Base-by-base conservation (phyloP, 2,888 invertebrate genomes). In the Drosophila ustulata region DNA sequence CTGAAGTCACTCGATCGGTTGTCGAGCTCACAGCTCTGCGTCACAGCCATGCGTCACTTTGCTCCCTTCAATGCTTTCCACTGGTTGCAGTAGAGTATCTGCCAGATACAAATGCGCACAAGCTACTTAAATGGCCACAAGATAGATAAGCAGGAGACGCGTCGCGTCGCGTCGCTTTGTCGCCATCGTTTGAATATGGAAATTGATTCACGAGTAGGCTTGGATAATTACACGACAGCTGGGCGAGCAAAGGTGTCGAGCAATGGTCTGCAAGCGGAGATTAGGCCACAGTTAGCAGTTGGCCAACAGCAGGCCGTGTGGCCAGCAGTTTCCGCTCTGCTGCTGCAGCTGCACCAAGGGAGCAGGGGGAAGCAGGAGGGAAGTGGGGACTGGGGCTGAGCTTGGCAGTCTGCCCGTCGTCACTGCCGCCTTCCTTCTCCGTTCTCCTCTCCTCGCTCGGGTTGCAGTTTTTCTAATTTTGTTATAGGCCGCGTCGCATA, bases 261-360 rank as follows among this genome's bases (percentile, higher is more conserved):
- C 75, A 79, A 69, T 81, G 78, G 57, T 46, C 58, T 41, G 46
- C 32, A 66, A 47, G 47, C 49, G 66, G 51, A 70, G 67, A 56
- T 76, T 28, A 57, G 8, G 37, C 57, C 46, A 49, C 47, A 53
- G 51, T 26, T 51, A 58, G 61, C 34, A 7, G 51, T 51, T 52
- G 46, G 43, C 65, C 13, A 59, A 66, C 56, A 32, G 9, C 32
- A 32, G 32, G 9, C 32, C 2, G 34, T 64, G 64, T 68, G 63
- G 68, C 46, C 59, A 75, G 66, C 56, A 52, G 87, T 88, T 83
- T 83, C 87, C 82, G 82, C 82, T 82, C 65, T 59, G 65, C 30
- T 75, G 66, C 66, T 37, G 55, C 68, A 45, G 53, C 37, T 39
- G 25, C 32, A 37, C 47, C 2, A 11, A 23, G 51, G 50, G 39